These are phyloP conservation scores for Leguminivora glycinivorella DNA, from an alignment of 1,140 invertebrate genomes.

Conservation along the genomic window DNA sequence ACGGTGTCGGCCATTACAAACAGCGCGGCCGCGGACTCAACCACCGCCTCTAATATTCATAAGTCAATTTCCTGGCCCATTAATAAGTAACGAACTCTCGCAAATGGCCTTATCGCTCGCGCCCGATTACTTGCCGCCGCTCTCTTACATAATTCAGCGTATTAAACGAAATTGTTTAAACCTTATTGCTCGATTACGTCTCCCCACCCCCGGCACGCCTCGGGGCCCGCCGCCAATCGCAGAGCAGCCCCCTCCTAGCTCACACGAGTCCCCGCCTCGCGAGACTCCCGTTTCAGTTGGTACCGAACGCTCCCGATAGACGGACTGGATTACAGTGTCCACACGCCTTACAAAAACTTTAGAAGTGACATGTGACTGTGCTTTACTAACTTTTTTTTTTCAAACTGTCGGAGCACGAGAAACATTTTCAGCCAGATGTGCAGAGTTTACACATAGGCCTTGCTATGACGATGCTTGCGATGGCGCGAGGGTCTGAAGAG, in stretches of 20 bases:
- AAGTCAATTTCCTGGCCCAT: conserved; percentile 79
- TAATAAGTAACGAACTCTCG: conserved; percentile 79
- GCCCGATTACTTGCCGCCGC: conserved; percentile 77
- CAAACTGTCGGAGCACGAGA: conserved; percentile 11
- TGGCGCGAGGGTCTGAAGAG: conserved; percentile 70
- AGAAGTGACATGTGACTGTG: conserved; percentile 14
- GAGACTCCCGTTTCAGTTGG: conserved; percentile 5
- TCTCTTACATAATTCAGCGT: conserved; percentile 79
- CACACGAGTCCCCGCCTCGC: conserved; percentile 33
- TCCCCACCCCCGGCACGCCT: conserved; percentile 72
- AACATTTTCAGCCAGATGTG: background rate
- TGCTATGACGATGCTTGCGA: conserved; percentile 77
- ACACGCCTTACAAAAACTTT: conserved; percentile 17
- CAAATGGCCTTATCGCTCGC: conserved; percentile 79
- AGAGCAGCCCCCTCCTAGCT: conserved; percentile 15
- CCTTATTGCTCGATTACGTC: conserved; percentile 79
- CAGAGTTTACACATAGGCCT: conserved; percentile 48
- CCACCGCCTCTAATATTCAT: conserved; percentile 77
- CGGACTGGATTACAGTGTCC: conserved; percentile 32
- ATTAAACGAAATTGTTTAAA: conserved; percentile 80
- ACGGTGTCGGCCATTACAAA: conserved; percentile 44
- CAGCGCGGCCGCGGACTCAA: conserved; percentile 60
- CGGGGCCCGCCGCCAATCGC: conserved; percentile 64
- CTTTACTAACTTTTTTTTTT: conserved; percentile 7
- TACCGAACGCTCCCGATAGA: background rate